These are phyloP conservation scores for Chiloscyllium punctatum DNA, from an alignment of 2,797 vertebrate genomes.

Conservation along the genomic window DNA sequence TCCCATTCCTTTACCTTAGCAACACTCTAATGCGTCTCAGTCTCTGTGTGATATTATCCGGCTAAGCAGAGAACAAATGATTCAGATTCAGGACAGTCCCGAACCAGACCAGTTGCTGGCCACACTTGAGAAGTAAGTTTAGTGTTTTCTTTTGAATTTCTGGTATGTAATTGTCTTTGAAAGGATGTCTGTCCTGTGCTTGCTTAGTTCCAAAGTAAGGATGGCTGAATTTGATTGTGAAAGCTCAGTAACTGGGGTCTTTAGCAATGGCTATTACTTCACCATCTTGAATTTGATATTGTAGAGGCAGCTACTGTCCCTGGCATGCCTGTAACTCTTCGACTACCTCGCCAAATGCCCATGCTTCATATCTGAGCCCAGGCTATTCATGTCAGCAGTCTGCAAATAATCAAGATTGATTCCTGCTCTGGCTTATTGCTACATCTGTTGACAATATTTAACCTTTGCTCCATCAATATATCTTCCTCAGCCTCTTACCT, in stretches of 20 bases:
- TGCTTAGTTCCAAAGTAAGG: not conserved
- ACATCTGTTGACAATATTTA: not conserved
- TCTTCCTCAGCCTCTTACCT: not conserved
- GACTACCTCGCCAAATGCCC: not conserved
- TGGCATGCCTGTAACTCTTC: not conserved
- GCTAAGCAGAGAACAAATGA: conserved; percentile 59
- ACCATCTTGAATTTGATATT: not conserved
- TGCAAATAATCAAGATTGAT: not conserved
- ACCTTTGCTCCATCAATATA: not conserved
- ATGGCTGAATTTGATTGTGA: not conserved
- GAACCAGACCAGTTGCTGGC: conserved; percentile 57
- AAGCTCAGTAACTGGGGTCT: not conserved
- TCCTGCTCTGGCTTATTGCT: not conserved
- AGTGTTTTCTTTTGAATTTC: not conserved
- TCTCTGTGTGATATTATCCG: conserved; percentile 61
- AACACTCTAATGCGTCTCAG: conserved; percentile 62
- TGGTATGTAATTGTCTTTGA: not conserved
- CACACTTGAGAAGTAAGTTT: conserved; percentile 55
- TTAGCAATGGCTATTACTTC: not conserved
- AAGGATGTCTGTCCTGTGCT: not conserved
- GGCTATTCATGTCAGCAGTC: not conserved
- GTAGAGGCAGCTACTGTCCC: not conserved
- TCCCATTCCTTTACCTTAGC: conserved; percentile 44
- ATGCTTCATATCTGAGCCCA: not conserved
- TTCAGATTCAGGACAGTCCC: conserved; percentile 53